phyloP scores from a whole-genome alignment of 2,113 vertebrate species.

The Pygathrix nemaeus region DNA sequence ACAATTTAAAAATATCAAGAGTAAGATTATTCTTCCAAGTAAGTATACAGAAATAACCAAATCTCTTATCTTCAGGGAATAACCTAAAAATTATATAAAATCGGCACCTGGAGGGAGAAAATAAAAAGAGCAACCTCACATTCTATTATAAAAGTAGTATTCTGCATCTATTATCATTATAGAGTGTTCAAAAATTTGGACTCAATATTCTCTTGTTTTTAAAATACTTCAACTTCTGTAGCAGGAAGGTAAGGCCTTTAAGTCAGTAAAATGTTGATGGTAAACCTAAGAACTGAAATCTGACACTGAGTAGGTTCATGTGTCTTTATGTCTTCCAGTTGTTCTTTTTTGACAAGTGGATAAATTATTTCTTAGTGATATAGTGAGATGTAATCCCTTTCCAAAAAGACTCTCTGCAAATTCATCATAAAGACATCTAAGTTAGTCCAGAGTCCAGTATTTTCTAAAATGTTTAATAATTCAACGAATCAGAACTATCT shows the following conservation, averaged over 20 bases:
- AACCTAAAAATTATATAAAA: neutral
- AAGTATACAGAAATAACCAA: neutral
- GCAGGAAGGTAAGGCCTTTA: neutral
- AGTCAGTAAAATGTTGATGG: neutral
- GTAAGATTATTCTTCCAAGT: neutral
- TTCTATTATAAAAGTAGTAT: neutral
- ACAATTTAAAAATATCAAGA: constrained; percentile 30
- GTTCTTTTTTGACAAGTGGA: constrained; percentile 1
- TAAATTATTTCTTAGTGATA: constrained; percentile 18
- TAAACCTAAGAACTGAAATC: neutral
- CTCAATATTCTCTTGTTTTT: neutral
- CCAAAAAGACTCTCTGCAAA: neutral
- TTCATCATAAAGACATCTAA: constrained; percentile 71
- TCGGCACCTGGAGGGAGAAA: neutral
- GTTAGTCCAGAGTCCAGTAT: constrained; percentile 62
- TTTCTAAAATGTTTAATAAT: constrained; percentile 83
- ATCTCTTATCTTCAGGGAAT: neutral
- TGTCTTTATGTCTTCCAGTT: neutral
- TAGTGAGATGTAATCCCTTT: neutral
- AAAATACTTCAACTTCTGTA: neutral
- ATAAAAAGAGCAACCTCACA: neutral
- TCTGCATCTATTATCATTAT: neutral
- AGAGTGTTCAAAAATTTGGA: neutral
- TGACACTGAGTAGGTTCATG: neutral
- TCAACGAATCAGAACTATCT: constrained; percentile 79